A percentile compares a stretch with the other conserved stretches of the same genome.
phyloP scores from a whole-genome alignment of 1,140 invertebrate genomes.

The Macrocentrus cingulum region DNA sequence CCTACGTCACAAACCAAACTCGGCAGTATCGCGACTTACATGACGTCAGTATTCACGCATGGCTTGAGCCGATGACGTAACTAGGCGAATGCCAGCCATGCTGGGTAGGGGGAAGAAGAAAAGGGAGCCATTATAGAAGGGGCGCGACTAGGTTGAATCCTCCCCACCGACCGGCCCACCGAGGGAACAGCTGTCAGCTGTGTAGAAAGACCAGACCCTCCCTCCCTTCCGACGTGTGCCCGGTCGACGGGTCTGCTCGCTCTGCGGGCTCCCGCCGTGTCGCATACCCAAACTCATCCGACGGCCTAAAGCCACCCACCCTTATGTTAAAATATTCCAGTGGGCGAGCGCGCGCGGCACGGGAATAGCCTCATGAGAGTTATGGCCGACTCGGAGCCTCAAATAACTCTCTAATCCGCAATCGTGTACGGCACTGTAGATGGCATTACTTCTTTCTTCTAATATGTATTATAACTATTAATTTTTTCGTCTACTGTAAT shows the following conservation, averaged over 20 bases:
- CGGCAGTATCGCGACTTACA: constrained; percentile 14
- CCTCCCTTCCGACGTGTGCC: constrained; percentile 34
- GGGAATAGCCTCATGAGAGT: constrained; percentile 57
- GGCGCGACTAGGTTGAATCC: constrained; percentile 61
- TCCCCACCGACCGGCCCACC: constrained; percentile 59
- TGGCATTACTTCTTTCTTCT: constrained; percentile 29
- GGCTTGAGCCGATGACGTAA: constrained; percentile 30
- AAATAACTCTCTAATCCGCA: constrained; percentile 61
- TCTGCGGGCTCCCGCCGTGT: constrained; percentile 27
- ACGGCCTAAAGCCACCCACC: constrained; percentile 51
- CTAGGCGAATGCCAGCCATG: constrained; percentile 50
- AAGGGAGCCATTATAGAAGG: constrained; percentile 62
- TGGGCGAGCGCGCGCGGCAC: constrained; percentile 47
- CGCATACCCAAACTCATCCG: constrained; percentile 32
- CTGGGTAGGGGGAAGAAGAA: constrained; percentile 58
- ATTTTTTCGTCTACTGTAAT: no score
- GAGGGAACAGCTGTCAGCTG: constrained; percentile 60
- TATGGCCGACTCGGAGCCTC: constrained; percentile 59
- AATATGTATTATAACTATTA: no score
- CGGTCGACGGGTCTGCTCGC: constrained; percentile 24
- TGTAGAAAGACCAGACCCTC: constrained; percentile 48
- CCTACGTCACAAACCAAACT: not conserved
- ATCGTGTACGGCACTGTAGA: constrained; percentile 40
- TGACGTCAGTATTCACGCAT: constrained; percentile 45
- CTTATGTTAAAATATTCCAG: constrained; percentile 58